Evolutionary conservation across 2,888 invertebrate genomes (phyloP).

Genomic region (Oasisia sp.): DNA sequence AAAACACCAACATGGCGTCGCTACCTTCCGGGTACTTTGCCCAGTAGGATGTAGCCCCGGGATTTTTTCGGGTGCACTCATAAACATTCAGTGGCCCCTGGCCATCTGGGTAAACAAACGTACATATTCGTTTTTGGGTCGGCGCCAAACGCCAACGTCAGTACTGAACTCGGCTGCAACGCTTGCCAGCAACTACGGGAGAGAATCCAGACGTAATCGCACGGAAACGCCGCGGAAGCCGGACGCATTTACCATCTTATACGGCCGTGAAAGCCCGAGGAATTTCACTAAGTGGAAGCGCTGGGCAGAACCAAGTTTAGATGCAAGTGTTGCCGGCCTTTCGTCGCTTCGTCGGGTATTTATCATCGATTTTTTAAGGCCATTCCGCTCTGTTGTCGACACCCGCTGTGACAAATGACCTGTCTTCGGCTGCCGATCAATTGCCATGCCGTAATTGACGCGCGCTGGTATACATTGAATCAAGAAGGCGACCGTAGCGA

Average conservation of each 20-base stretch:
- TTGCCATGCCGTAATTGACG: conserved; percentile 1
- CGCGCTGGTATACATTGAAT: neutral
- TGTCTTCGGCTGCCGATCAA: neutral
- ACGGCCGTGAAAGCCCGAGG: too few relatives aligned
- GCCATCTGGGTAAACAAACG: conserved; percentile 5
- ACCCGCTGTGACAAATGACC: neutral
- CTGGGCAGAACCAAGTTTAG: neutral
- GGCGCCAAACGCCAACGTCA: neutral
- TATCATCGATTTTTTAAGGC: neutral
- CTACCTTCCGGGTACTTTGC: neutral
- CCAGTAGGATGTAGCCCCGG: neutral
- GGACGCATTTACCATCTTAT: neutral
- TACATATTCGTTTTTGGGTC: conserved; percentile 10
- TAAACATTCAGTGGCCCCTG: neutral
- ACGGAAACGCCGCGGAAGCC: neutral
- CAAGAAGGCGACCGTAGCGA: neutral
- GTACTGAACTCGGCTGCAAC: neutral
- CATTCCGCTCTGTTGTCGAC: neutral
- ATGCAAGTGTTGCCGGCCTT: neutral
- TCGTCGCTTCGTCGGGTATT: neutral
- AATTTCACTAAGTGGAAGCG: neutral
- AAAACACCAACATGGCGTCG: neutral
- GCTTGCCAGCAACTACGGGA: neutral
- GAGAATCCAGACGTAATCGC: neutral
- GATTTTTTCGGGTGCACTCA: neutral